phyloP scores from a whole-genome alignment of 1,140 invertebrate genomes.

The Anastrepha ludens region DNA sequence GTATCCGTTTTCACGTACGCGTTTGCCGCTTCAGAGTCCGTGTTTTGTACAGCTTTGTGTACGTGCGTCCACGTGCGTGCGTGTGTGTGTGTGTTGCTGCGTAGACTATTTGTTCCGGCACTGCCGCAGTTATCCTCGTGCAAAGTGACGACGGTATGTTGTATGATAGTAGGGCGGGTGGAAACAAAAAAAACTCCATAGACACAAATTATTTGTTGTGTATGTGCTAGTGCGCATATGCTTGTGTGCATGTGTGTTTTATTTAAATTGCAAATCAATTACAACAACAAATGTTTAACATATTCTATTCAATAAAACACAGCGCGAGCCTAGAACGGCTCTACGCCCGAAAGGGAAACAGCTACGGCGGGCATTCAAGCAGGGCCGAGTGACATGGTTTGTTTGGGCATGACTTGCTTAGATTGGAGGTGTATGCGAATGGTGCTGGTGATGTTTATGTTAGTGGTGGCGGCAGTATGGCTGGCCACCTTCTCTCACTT shows the following conservation, averaged over 20 bases:
- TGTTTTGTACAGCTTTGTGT: background rate
- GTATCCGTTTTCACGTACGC: background rate
- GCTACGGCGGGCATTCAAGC: background rate
- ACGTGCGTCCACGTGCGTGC: background rate
- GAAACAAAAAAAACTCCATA: too few relatives aligned
- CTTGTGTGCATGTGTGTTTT: background rate
- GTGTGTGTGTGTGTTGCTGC: background rate
- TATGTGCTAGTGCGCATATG: background rate
- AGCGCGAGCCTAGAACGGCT: too few relatives aligned
- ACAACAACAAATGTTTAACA: slow-evolving; percentile 14
- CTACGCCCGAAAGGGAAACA: background rate
- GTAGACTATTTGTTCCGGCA: background rate
- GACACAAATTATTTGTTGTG: background rate
- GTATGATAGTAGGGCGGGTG: too few relatives aligned
- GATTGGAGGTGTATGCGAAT: background rate
- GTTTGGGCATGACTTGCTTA: background rate
- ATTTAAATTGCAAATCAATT: slow-evolving; percentile 50
- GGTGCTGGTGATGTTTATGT: background rate
- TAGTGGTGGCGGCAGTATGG: background rate
- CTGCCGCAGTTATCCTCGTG: background rate
- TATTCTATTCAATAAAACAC: background rate
- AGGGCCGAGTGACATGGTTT: background rate
- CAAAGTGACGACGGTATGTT: slow-evolving; percentile 18
- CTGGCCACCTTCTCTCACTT: slow-evolving; percentile 17
- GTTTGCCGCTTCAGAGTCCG: background rate